Evolutionary conservation across 2,888 invertebrate genomes (phyloP).

Genomic region (Pammene fasciana): DNA sequence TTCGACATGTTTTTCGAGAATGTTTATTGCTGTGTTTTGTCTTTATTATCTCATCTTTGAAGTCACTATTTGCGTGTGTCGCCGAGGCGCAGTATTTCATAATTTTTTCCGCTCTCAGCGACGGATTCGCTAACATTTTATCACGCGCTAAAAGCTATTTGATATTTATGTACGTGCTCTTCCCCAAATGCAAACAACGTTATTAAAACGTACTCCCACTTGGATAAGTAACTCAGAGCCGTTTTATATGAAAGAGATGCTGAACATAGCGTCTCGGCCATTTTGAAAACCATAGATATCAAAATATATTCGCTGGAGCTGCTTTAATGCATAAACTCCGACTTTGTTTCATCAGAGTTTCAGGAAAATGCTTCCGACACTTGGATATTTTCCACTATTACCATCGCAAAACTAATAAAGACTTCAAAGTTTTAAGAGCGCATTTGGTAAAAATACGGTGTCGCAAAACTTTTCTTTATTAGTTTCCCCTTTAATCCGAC

Average conservation of each 20-base stretch:
- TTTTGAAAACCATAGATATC: slow-evolving; percentile 13
- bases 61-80: slow-evolving; percentile 63
- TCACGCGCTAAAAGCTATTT: slow-evolving; percentile 60
- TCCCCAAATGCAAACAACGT: slow-evolving; percentile 47
- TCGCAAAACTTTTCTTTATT: slow-evolving; percentile 83
- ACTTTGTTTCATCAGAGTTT: slow-evolving; percentile 60
- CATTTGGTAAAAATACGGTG: slow-evolving; percentile 82
- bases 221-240: slow-evolving; percentile 44
- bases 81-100: slow-evolving; percentile 58
- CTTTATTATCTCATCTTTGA: slow-evolving; percentile 70
- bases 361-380: slow-evolving; percentile 48
- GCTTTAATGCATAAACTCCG: slow-evolving; percentile 48
- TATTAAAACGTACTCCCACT: slow-evolving; percentile 52
- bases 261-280: not conserved
- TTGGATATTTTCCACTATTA: slow-evolving; percentile 55
- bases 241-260: slow-evolving; percentile 14
- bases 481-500: slow-evolving; percentile 81
- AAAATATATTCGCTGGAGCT: slow-evolving; percentile 1
- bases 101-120: slow-evolving; percentile 58
- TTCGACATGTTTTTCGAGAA: slow-evolving; percentile 70
- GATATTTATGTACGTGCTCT: slow-evolving; percentile 51
- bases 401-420: slow-evolving; percentile 74
- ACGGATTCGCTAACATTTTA: slow-evolving; percentile 55
- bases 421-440: slow-evolving; percentile 75
- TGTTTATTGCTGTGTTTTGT: slow-evolving; percentile 74